Base-by-base conservation (phyloP, 2,797 vertebrate genomes). In the Crocodylus rhombifer region DNA sequence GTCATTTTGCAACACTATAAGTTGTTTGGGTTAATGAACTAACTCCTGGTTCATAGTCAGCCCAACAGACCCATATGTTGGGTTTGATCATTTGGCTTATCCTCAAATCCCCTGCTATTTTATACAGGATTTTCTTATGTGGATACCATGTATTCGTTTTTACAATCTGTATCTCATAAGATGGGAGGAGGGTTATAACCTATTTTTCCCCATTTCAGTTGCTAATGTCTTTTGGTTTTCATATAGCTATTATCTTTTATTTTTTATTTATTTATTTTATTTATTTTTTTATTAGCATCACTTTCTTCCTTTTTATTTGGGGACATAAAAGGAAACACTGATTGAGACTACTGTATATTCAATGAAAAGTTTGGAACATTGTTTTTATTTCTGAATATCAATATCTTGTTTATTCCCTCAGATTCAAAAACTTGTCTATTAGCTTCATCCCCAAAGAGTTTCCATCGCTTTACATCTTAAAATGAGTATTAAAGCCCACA, bases 1-100 rank as follows among this genome's bases (percentile, higher is more conserved):
- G 89, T 89, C 88, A 87, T 87, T 94, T 92, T 90, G 78, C 80
- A 94, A 73, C 36, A 56, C 15, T 30, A 16, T 20, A 83, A 88
- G 93, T 92, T 33, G 0, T 93, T 95, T 81, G 82, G 81, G 88
- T 79, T 95, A 94, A 84, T 80, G 95, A 93, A 63, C 75, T 95
- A 80, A 30, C 77, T 95, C 84, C 60, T 86, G 62, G 74, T 67
- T 91, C 93, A 89, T 75, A 80, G 0, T 1, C 64, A 92, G 7
- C 82, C 82, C 80, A 69, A 61, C 60, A 78, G 86, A 92, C 91
- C 84, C 21, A 4, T 67, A 36, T 16, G 42, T 57, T 84, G 65
- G 62, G 28, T 91, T 86, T 28, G 21, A 33, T 83, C 30, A 87
- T 92, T 74, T 96, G 90, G 79, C 51, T 93, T 88, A 88, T 89